Percentiles rank a stretch among this genome's conserved stretches.
These are phyloP conservation scores for Nomada fucata DNA, from an alignment of 2,888 invertebrate genomes.

Conservation along the genomic window DNA sequence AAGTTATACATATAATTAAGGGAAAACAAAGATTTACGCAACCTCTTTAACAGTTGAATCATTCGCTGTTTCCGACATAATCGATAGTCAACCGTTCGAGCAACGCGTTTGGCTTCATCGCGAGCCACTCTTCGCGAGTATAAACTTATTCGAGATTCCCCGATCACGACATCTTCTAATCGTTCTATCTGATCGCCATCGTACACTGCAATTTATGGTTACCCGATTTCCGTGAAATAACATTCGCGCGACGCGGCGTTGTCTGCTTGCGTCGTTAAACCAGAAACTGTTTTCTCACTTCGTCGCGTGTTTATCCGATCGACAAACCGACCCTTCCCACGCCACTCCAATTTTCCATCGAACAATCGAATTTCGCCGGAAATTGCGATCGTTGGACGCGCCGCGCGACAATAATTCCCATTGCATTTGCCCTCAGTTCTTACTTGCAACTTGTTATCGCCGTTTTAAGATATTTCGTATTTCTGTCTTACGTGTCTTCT, in stretches of 20 bases:
- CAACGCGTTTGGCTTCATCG: neutral
- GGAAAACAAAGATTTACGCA: neutral
- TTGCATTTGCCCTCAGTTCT: no score
- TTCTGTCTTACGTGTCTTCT: no score
- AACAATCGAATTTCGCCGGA: neutral
- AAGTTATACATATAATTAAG: no score
- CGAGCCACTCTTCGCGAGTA: neutral
- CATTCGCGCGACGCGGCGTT: conserved; percentile 1
- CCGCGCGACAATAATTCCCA: neutral
- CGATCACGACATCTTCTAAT: conserved; percentile 12
- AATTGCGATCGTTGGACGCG: conserved; percentile 20
- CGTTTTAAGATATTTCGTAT: no score
- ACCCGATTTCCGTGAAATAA: conserved; percentile 11
- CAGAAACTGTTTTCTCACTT: conserved; percentile 9
- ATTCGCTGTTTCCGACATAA: neutral
- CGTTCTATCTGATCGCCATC: neutral
- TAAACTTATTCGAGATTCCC: neutral
- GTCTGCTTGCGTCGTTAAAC: conserved; percentile 8
- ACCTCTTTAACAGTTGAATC: neutral
- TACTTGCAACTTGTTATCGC: no score
- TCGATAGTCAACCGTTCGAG: neutral
- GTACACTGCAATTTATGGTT: conserved; percentile 3
- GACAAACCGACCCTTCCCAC: conserved; percentile 1
- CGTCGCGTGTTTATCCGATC: conserved; percentile 2
- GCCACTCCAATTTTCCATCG: conserved; percentile 8